phyloP scores from a whole-genome alignment of 2,888 invertebrate genomes.

The Drosophila picticornis region DNA sequence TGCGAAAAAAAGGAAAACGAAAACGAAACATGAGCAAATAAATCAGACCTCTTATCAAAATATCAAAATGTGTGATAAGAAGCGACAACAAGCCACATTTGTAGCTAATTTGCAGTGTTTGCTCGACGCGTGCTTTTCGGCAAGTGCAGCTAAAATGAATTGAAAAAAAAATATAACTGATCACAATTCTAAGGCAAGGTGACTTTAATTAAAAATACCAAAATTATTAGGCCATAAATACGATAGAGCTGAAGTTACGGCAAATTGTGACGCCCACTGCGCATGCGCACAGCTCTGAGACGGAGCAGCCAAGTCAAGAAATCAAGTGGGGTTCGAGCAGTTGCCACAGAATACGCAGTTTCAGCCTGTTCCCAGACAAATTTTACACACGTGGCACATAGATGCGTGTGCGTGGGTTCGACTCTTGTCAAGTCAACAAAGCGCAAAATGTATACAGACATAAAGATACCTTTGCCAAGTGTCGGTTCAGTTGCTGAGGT shows the following conservation, averaged over 20 bases:
- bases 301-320: slow-evolving; percentile 21
- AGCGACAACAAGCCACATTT: slow-evolving; percentile 30
- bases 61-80: slow-evolving; percentile 44
- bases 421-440: slow-evolving; percentile 49
- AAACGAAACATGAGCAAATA: slow-evolving; percentile 36
- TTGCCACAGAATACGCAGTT: slow-evolving; percentile 20
- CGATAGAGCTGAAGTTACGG: slow-evolving; percentile 44
- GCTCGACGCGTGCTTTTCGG: slow-evolving; percentile 7
- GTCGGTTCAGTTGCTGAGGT: slow-evolving; percentile 33
- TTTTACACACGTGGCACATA: slow-evolving; percentile 30
- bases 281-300: slow-evolving; percentile 66
- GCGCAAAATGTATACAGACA: slow-evolving; percentile 34
- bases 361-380: slow-evolving; percentile 43
- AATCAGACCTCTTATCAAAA: slow-evolving; percentile 61
- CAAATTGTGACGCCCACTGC: slow-evolving; percentile 76
- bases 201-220: slow-evolving; percentile 46
- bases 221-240: slow-evolving; percentile 78
- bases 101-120: slow-evolving; percentile 34
- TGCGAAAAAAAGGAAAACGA: slow-evolving; percentile 31
- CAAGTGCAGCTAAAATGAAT: slow-evolving; percentile 46
- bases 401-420: slow-evolving; percentile 54
- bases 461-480: slow-evolving; percentile 24
- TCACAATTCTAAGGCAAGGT: slow-evolving; percentile 46
- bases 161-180: slow-evolving; percentile 4
- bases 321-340: slow-evolving; percentile 1